phyloP scores from a whole-genome alignment of 2,113 vertebrate species.

The Eonycteris spelaea region DNA sequence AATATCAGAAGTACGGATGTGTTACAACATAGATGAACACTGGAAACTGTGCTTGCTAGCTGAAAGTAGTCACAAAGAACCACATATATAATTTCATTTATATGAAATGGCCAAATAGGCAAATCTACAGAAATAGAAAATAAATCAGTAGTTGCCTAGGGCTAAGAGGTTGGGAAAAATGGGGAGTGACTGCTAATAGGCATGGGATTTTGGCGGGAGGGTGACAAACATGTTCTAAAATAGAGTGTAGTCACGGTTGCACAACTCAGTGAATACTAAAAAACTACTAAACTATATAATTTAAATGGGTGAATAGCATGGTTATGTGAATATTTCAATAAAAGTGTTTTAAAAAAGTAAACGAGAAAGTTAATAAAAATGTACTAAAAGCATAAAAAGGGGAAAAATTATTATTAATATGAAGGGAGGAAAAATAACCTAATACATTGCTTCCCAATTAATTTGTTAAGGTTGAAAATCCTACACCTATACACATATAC shows the following conservation, averaged over 20 bases:
- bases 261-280: neutral
- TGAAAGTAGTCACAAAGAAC: neutral
- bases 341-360: neutral
- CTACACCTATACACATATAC: neutral
- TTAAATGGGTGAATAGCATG: neutral
- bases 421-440: neutral
- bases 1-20: neutral
- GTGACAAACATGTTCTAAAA: neutral
- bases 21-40: neutral
- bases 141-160: neutral
- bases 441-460: neutral
- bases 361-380: slow-evolving; percentile 9
- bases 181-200: neutral
- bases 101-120: neutral
- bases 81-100: neutral
- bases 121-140: neutral
- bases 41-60: neutral
- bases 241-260: neutral
- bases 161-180: neutral
- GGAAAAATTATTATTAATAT: neutral
- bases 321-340: neutral
- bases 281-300: neutral
- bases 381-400: neutral
- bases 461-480: neutral
- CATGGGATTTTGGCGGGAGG: neutral